Evolutionary conservation across 2,797 vertebrate genomes (phyloP), one percentile per base, ranked within the genome.

Genomic region (Sphenodon punctatus): DNA sequence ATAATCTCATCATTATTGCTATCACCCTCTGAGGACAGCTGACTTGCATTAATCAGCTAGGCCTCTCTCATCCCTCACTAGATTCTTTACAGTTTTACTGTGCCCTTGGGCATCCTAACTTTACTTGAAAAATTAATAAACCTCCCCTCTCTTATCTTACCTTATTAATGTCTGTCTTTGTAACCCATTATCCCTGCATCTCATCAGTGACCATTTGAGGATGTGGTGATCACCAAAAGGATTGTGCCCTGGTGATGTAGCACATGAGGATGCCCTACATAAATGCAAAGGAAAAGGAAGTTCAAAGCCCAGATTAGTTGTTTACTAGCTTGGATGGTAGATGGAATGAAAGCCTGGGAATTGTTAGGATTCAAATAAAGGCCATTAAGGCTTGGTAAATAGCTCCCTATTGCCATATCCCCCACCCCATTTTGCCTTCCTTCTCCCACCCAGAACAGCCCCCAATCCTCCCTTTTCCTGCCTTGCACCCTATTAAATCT

Each of bases 101-200:
- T 93, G 94, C 96, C 96, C 96, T 90, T 89, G 96, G 95, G 96
- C 94, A 94, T 93, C 95, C 95, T 96, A 96, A 96, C 95, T 95
- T 94, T 95, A 95, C 95, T 94, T 96, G 96, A 95, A 96, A 95
- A 96, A 96, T 96, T 96, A 96, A 96, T 96, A 96, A 96, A 95
- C 95, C 95, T 95, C 94, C 96, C 95, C 93, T 95, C 94, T 95
- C 95, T 95, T 95, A 95, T 96, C 95, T 93, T 95, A 95, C 94
- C 95, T 96, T 96, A 95, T 96, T 96, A 95, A 96, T 95, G 96
- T 95, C 95, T 95, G 95, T 95, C 96, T 95, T 95, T 95, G 96
- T 95, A 95, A 96, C 94, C 95, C 94, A 96, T 96, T 96, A 95
- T 96, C 92, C 89, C 87, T 38, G 93, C 94, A 93, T 93, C 94